A percentile compares a stretch with the other conserved stretches of the same genome.
Conservation (phyloP, 2,888 invertebrate genomes). For the Formica aserva region DNA sequence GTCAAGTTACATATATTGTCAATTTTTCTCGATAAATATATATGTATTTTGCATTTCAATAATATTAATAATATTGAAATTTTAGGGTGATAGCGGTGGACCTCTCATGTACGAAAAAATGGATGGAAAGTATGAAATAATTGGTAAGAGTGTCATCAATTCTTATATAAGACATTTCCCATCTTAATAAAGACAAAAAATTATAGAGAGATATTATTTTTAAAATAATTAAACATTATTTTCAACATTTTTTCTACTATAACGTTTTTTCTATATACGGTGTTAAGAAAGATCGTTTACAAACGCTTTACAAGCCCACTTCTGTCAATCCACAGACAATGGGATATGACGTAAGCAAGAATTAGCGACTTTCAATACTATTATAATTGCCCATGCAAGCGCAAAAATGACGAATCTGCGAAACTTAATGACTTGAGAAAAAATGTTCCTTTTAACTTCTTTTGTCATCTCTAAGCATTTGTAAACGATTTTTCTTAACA, state of each 20-base stretch:
- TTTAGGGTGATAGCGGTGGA: conserved; percentile 90
- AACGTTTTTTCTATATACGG: no score
- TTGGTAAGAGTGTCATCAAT: conserved; percentile 86
- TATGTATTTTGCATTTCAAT: not conserved
- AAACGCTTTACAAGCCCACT: no score
- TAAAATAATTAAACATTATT: not conserved
- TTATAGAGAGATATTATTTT: not conserved
- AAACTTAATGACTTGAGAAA: no score
- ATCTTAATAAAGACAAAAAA: not conserved
- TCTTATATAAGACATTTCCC: not conserved
- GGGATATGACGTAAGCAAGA: no score
- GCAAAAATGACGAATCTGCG: no score
- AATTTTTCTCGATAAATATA: not conserved
- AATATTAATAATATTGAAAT: not conserved
- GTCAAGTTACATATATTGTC: not conserved
- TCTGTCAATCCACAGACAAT: no score
- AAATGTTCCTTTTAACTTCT: no score
- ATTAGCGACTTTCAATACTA: no score
- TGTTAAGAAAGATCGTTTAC: no score
- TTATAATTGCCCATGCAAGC: no score
- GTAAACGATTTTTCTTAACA: no score
- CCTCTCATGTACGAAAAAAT: conserved; percentile 87
- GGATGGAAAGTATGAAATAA: conserved; percentile 87
- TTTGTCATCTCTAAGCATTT: no score
- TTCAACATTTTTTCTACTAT: not conserved